phyloP scores from a whole-genome alignment of 2,797 vertebrate genomes.

The Nyctibius grandis region DNA sequence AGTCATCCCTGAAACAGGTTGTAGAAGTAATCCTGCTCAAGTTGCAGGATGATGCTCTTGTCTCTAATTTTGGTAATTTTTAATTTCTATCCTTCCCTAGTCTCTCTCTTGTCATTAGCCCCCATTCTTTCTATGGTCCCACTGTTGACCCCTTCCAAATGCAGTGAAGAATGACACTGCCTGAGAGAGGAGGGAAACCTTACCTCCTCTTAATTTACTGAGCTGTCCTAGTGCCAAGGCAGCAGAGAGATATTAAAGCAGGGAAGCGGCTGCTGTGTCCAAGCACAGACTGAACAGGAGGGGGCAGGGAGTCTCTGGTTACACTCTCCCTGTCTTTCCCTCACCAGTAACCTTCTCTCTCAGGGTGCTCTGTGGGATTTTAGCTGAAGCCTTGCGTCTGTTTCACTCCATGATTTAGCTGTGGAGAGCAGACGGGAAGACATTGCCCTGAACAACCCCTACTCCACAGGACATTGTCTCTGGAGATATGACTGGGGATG shows the following conservation, averaged over 20 bases:
- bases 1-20: background rate
- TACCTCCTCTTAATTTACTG: constrained; percentile 63
- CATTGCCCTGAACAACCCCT: background rate
- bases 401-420: constrained; percentile 5
- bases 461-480: background rate
- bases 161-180: background rate
- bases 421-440: background rate
- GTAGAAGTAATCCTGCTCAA: background rate
- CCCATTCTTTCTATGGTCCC: background rate
- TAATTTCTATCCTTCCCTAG: background rate
- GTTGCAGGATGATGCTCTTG: background rate
- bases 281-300: constrained; percentile 44
- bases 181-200: constrained; percentile 40
- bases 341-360: constrained; percentile 42
- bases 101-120: background rate
- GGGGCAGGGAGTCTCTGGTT: constrained; percentile 68
- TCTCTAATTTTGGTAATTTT: background rate
- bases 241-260: constrained; percentile 32
- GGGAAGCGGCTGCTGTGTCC: constrained; percentile 26
- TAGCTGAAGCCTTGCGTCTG: background rate
- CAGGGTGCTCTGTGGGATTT: constrained; percentile 36
- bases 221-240: constrained; percentile 50
- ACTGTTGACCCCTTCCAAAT: background rate
- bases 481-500: constrained; percentile 85
- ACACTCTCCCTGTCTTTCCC: constrained; percentile 30